A percentile compares a stretch with the other conserved stretches of the same genome.
Conservation (phyloP, 2,888 invertebrate genomes). For the Cylindroiulus punctatus region DNA sequence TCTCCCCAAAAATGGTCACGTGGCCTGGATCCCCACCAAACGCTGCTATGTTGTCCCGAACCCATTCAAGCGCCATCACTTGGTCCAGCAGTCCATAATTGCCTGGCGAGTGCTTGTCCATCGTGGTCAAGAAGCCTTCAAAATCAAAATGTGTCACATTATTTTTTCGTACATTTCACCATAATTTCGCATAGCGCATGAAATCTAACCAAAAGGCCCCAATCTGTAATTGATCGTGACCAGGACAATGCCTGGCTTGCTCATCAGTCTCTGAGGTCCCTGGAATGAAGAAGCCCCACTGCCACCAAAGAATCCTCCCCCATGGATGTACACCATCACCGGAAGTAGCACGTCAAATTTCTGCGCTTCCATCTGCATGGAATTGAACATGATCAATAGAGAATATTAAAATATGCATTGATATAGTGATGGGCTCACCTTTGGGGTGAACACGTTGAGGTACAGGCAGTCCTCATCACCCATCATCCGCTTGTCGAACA, state of each 20-base stretch:
- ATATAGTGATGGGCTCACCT: not conserved
- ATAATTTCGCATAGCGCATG: not conserved
- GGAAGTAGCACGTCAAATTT: constrained; percentile 51
- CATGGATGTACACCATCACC: constrained; percentile 65
- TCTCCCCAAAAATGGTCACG: constrained; percentile 56
- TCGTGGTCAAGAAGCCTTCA: constrained; percentile 52
- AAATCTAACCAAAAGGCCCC: constrained; percentile 64
- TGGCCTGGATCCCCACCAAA: constrained; percentile 53
- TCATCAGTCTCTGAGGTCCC: constrained; percentile 69
- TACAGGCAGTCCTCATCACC: constrained; percentile 52
- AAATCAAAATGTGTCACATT: not conserved
- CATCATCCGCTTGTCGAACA: not conserved
- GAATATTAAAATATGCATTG: not conserved
- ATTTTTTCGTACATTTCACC: too few species aligned
- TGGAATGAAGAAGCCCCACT: constrained; percentile 60
- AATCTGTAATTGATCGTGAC: constrained; percentile 69
- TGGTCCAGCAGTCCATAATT: constrained; percentile 55
- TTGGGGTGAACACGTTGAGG: constrained; percentile 51
- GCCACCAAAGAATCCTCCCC: constrained; percentile 62
- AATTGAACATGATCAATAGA: not conserved
- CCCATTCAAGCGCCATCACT: constrained; percentile 51
- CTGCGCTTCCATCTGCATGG: not conserved
- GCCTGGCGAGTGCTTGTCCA: constrained; percentile 50
- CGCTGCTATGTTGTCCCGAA: constrained; percentile 2
- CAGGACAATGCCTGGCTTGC: constrained; percentile 68